Percentiles rank a stretch among this genome's conserved stretches.
Conservation (phyloP, 2,113 vertebrate genomes). For the Helogale parvula region DNA sequence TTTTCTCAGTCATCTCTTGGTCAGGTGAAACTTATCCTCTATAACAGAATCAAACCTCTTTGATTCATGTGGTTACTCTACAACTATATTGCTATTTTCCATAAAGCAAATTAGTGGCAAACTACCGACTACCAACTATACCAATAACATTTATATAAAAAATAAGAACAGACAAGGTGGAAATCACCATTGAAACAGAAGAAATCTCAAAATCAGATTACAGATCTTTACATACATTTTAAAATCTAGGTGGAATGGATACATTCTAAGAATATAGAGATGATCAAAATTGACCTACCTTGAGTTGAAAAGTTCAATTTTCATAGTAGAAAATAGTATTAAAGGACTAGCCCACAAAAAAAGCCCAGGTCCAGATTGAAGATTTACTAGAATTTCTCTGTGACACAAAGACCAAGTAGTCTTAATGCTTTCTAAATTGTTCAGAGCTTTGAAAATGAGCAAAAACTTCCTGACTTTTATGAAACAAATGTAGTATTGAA, state of each 20-base stretch:
- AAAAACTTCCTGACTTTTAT: neutral
- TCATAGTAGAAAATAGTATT: neutral
- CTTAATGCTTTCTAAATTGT: neutral
- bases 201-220: neutral
- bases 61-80: neutral
- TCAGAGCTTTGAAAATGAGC: conserved; percentile 9
- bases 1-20: neutral
- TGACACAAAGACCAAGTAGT: neutral
- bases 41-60: neutral
- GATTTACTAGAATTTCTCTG: too few relatives aligned
- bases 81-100: neutral
- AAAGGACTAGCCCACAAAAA: neutral
- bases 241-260: neutral
- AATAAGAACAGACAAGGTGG: neutral
- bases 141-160: neutral
- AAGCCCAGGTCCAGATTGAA: neutral
- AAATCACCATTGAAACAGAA: neutral
- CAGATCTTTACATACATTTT: neutral
- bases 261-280: neutral
- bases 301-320: neutral
- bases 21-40: neutral
- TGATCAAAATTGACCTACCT: neutral
- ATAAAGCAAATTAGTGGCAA: conserved; percentile 16
- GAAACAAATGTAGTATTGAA: neutral
- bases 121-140: neutral